Evolutionary conservation across 2,888 invertebrate genomes (phyloP).

Genomic region (Cremastinae sp.): DNA sequence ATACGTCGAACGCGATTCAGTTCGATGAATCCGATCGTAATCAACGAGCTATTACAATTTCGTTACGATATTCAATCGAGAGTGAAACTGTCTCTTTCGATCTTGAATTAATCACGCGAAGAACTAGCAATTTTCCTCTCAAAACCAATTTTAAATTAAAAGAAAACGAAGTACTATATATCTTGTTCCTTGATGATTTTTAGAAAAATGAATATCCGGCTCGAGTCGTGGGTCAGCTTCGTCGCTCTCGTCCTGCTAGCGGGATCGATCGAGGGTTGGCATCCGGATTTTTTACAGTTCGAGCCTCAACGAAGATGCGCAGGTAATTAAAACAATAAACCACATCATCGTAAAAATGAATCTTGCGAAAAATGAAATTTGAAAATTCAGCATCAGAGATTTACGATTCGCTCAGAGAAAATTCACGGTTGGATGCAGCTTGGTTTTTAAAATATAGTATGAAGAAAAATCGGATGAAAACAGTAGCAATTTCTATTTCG

Average conservation of each 20-base stretch:
- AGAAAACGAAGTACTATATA: too few species aligned
- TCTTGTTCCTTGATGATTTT: slow-evolving; percentile 4
- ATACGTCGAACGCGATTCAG: slow-evolving; percentile 29
- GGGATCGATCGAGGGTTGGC: slow-evolving; percentile 16
- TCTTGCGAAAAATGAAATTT: too few species aligned
- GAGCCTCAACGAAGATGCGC: background rate
- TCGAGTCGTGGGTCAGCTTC: slow-evolving; percentile 28
- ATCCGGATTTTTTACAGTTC: background rate
- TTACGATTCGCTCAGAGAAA: too few species aligned
- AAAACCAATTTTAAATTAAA: too few species aligned
- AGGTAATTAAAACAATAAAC: slow-evolving; percentile 13
- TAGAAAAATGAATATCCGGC: slow-evolving; percentile 49
- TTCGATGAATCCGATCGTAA: slow-evolving; percentile 36
- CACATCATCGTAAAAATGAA: background rate
- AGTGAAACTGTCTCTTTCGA: background rate
- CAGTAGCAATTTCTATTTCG: too few species aligned
- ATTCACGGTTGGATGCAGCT: too few species aligned
- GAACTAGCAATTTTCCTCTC: background rate
- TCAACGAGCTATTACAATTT: slow-evolving; percentile 30
- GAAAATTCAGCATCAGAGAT: too few species aligned
- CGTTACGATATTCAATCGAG: slow-evolving; percentile 8
- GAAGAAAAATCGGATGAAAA: too few species aligned
- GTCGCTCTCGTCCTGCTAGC: slow-evolving; percentile 28
- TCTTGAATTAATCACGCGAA: background rate
- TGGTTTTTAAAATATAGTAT: too few species aligned